Conservation (phyloP, 2,113 vertebrate genomes). For the Machaerirhynchus nigripectus region DNA sequence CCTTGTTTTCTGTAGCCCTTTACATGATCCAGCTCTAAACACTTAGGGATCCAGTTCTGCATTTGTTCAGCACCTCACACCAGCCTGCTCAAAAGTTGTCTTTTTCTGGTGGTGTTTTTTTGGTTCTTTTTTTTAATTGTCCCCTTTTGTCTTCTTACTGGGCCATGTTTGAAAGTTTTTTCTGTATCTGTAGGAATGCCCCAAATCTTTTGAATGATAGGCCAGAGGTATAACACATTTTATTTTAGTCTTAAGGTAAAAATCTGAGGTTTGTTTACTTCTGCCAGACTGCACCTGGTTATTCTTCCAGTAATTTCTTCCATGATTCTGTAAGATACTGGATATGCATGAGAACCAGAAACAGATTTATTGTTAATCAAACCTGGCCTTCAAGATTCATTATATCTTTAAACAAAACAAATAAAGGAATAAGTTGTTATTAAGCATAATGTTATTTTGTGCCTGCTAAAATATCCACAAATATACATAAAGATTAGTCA, state of each 20-base stretch:
- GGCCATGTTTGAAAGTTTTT: not conserved
- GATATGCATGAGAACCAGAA: slow-evolving; percentile 30
- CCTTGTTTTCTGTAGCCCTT: not conserved
- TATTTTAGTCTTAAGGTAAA: not conserved
- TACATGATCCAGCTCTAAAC: not conserved
- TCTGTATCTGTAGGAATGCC: not conserved
- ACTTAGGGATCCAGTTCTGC: not conserved
- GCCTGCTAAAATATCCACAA: not conserved
- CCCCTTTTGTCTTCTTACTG: not conserved
- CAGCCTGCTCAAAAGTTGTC: not conserved
- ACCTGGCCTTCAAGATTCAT: not conserved
- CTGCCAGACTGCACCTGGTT: not conserved
- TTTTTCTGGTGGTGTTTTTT: not conserved
- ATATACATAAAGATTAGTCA: slow-evolving; percentile 39
- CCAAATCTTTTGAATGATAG: not conserved
- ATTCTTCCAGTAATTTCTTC: not conserved
- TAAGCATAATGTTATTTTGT: slow-evolving; percentile 36
- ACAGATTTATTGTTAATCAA: not conserved
- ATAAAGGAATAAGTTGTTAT: slow-evolving; percentile 6
- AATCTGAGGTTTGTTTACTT: not conserved
- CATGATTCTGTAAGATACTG: not conserved
- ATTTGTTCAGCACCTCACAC: not conserved
- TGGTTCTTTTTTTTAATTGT: not conserved
- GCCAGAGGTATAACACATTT: not conserved
- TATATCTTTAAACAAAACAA: slow-evolving; percentile 31